Evolutionary conservation across 2,113 vertebrate species (phyloP), one percentile per base, ranked within the genome.

Genomic region (Platanista minor): DNA sequence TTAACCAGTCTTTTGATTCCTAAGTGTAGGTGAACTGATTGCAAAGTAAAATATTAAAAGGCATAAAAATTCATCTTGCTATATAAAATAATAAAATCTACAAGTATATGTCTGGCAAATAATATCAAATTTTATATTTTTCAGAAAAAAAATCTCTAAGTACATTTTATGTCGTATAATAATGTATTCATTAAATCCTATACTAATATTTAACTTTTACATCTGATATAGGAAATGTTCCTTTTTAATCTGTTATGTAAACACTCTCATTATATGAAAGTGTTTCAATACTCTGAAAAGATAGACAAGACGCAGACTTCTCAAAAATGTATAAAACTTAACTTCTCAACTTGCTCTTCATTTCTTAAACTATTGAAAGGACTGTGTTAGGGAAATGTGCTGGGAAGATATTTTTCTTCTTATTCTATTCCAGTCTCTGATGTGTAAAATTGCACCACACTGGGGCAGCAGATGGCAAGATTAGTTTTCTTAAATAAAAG

Each of bases 381-480:
- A 25, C 1, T 2, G 11, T 31, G 33, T 25, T 2, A 64, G 12
- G 27, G 21, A 86, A 89, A 84, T 7, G 14, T 49, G 27, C 75
- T 83, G 78, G 41, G 29, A 1, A 69, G 36, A 66, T 41, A 69
- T 0, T 23, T 82, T 95, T 93, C 9, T 54, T 89, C 59, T 43
- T 83, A 87, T 41, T 39, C 41, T 92, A 20, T 94, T 97, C 4
- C 81, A 81, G 36, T 81, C 71, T 90, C 1, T 0, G 31, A 81
- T 89, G 88, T 96, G 98, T 98, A 98, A 97, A 98, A 36, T 85
- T 67, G 39, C 12, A 97, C 98, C 98, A 98, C 98, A 98, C 57
- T 62, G 98, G 96, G 98, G 98, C 98, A 98, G 98, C 97, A 98
- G 98, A 98, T 95, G 97, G 97, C 98, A 98, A 98, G 97, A 95